Base-by-base conservation (phyloP, 2,113 vertebrate species). In the Cathartes aura region DNA sequence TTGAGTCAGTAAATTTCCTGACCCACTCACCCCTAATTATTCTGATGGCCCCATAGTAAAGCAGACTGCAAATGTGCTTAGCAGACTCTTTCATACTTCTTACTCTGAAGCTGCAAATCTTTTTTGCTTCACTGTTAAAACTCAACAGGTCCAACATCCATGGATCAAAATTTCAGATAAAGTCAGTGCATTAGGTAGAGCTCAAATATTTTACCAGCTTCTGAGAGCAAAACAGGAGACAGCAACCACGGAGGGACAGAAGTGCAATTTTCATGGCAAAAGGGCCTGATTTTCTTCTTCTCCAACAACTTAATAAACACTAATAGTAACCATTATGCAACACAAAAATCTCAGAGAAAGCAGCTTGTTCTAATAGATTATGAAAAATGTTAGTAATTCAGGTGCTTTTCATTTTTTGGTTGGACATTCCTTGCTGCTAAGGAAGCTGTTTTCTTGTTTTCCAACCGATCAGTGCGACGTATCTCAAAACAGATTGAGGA, bases 41-140 rank as follows among this genome's bases (percentile, higher is more conserved):
- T 87, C 67, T 45, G 50, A 73, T 48, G 71, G 52, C 52, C 82
- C 75, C 64, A 73, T 2, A 24, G 38, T 19, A 26, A 71, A 68
- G 86, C 8, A 78, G 18, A 3, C 17, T 1, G 18, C 32, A 74
- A 64, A 79, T 19, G 36, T 32, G 22, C 85, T 81, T 48, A 58
- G 71, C 16, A 52, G 72, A 80, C 60, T 27, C 59, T 50, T 34
- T 8, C 13, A 5, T 22, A 80, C 45, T 86, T 86, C 43, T 38
- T 73, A 50, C 40, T 48, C 66, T 63, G 84, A 95, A 95, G 91
- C 94, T 94, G 93, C 85, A 90, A 56, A 55, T 42, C 47, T 79
- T 80, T 83, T 71, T 64, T 26, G 56, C 60, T 96, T 95, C 92
- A 85, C 53, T 63, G 86, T 89, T 90, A 91, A 90, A 89, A 67